Conservation (phyloP, 2,797 vertebrate genomes). For the Poecilia wingei region DNA sequence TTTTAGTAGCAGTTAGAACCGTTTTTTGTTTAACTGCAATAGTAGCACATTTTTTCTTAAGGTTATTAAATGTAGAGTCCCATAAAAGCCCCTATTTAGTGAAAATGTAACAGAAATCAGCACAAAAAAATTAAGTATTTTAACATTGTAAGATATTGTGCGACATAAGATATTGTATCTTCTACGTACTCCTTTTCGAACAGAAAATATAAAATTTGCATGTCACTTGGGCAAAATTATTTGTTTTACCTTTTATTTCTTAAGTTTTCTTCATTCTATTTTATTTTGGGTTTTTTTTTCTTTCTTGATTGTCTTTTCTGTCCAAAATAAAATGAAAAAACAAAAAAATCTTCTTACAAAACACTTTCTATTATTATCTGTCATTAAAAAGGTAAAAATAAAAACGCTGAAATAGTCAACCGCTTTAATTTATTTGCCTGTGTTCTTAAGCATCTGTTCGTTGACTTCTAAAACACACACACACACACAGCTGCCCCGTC, state of each 20-base stretch:
- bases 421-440: slow-evolving; percentile 47
- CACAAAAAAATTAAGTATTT: not conserved
- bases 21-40: not conserved
- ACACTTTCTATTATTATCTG: not conserved
- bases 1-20: not conserved
- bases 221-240: no score
- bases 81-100: not conserved
- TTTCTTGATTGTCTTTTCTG: no score
- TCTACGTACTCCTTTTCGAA: no score
- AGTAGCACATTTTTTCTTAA: not conserved
- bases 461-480: slow-evolving; percentile 55
- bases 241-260: no score
- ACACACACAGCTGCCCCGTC: slow-evolving; percentile 70
- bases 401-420: slow-evolving; percentile 25
- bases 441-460: slow-evolving; percentile 54
- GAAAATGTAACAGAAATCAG: not conserved
- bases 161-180: no score
- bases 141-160: no score
- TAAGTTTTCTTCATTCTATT: no score
- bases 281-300: no score
- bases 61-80: not conserved
- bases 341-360: not conserved
- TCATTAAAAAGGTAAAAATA: not conserved
- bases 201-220: no score
- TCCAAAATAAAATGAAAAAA: no score